phyloP scores from a whole-genome alignment of 2,797 vertebrate genomes.

The Ammospiza maritima region DNA sequence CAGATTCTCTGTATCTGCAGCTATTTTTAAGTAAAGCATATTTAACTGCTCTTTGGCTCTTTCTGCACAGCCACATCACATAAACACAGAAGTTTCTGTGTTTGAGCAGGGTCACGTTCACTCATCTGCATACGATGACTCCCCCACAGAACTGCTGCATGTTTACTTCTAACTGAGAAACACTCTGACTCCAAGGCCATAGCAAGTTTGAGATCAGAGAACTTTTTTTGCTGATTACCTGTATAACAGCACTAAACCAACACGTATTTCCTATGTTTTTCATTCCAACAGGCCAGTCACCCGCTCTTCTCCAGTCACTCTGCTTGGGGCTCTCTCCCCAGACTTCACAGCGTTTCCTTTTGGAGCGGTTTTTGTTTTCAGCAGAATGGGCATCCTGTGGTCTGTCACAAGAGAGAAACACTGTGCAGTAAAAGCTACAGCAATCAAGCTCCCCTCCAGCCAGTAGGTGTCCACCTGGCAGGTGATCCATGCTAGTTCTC shows the following conservation, averaged over 20 bases:
- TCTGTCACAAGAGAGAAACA: slow-evolving; percentile 59
- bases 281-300: slow-evolving; percentile 93
- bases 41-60: neutral
- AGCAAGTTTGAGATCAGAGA: neutral
- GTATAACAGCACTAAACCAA: slow-evolving; percentile 99
- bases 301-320: slow-evolving; percentile 86
- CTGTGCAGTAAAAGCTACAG: neutral
- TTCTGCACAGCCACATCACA: neutral
- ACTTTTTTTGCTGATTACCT: slow-evolving; percentile 77
- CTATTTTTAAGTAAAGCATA: neutral
- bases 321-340: slow-evolving; percentile 87
- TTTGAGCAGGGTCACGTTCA: neutral
- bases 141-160: neutral
- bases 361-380: slow-evolving; percentile 85
- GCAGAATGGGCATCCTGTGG: slow-evolving; percentile 78
- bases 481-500: neutral
- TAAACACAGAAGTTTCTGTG: neutral
- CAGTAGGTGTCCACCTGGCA: neutral
- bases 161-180: neutral
- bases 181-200: neutral
- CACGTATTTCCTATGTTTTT: slow-evolving; percentile 97
- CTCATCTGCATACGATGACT: accelerated
- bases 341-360: slow-evolving; percentile 90
- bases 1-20: neutral
- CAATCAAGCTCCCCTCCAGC: neutral